phyloP scores from a whole-genome alignment of 1,140 invertebrate species.

The Diorhabda elongata region DNA sequence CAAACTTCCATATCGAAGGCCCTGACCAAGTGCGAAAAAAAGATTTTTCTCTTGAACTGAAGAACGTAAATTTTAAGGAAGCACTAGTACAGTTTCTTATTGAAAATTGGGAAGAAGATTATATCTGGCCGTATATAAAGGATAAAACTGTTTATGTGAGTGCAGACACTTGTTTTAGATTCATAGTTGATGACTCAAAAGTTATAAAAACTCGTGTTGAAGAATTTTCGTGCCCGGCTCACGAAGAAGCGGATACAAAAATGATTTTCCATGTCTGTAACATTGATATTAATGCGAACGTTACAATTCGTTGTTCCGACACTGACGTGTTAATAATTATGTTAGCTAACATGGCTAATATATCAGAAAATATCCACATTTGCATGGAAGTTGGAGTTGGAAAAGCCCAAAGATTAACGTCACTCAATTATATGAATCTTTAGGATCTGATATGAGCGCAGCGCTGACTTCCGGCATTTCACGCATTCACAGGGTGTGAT shows the following conservation, averaged over 20 bases:
- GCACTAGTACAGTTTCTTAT: slow-evolving; percentile 18
- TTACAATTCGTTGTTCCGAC: slow-evolving; percentile 28
- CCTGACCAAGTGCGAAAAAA: not conserved
- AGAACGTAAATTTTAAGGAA: slow-evolving; percentile 19
- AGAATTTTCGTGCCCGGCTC: not conserved
- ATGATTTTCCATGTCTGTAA: too few relatives aligned
- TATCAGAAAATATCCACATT: slow-evolving; percentile 30
- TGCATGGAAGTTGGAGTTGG: slow-evolving; percentile 28
- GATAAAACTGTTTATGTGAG: slow-evolving; percentile 29
- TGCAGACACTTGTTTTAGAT: slow-evolving; percentile 8
- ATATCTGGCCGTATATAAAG: slow-evolving; percentile 29
- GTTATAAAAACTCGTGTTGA: slow-evolving; percentile 20
- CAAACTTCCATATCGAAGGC: not conserved
- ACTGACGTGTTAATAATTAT: slow-evolving; percentile 25
- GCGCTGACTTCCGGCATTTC: not conserved
- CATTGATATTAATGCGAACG: not conserved
- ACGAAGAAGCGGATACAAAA: slow-evolving; percentile 33
- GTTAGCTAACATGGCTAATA: not conserved
- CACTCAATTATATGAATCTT: slow-evolving; percentile 23
- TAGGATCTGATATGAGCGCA: not conserved
- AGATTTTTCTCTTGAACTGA: slow-evolving; percentile 9
- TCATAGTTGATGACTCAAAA: slow-evolving; percentile 11
- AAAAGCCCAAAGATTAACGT: slow-evolving; percentile 28
- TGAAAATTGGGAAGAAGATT: slow-evolving; percentile 12
- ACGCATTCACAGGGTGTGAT: not conserved